Conservation (phyloP, 2,888 invertebrate genomes). For the Stenotaenia linearis region DNA sequence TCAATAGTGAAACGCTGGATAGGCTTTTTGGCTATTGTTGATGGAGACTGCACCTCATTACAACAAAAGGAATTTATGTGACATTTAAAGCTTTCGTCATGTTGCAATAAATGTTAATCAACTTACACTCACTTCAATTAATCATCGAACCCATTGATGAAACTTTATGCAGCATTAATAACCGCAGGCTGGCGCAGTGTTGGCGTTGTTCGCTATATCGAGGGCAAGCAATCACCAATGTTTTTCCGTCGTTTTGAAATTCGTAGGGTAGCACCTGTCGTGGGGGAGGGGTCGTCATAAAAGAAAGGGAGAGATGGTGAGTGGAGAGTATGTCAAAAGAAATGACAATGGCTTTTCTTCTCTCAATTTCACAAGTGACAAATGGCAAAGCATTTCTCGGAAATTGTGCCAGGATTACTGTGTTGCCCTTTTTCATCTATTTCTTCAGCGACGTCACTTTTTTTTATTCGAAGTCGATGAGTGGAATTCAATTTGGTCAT, state of each 20-base stretch:
- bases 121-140: not conserved
- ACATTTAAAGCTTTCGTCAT: not conserved
- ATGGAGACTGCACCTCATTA: not conserved
- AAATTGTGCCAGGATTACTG: not conserved
- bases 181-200: not conserved
- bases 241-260: not conserved
- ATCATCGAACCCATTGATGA: not conserved
- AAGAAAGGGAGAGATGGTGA: not conserved
- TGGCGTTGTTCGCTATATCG: not conserved
- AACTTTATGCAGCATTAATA: not conserved
- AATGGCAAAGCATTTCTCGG: conserved; percentile 6
- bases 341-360: conserved; percentile 13
- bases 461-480: not conserved
- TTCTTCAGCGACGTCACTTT: not conserved
- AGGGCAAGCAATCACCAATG: not conserved
- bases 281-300: not conserved
- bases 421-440: conserved; percentile 5
- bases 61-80: not conserved
- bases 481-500: not conserved
- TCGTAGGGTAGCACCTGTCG: conserved; percentile 4
- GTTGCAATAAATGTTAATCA: not conserved
- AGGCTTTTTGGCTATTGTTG: not conserved
- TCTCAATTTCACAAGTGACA: conserved; percentile 19
- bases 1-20: conserved; percentile 9
- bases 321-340: not conserved